These are phyloP conservation scores for Tridacna gigas DNA, from an alignment of 2,888 invertebrate species.

Conservation along the genomic window DNA sequence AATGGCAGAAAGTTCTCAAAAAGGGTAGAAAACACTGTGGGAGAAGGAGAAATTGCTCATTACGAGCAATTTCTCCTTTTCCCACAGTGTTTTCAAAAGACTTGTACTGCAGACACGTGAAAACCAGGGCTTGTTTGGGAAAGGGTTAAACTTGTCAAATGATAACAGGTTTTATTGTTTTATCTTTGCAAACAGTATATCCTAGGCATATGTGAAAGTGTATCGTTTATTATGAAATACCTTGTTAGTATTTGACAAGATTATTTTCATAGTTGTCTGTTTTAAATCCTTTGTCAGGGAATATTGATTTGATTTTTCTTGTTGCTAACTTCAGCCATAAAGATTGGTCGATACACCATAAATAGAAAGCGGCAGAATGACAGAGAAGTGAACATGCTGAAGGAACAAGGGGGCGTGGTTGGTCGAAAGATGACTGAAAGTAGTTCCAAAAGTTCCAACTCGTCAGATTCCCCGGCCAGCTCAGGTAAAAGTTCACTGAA, in stretches of 20 bases:
- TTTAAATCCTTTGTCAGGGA: neutral
- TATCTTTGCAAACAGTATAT: too few relatives aligned
- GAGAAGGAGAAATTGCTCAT: too few relatives aligned
- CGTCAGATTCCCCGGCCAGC: slow-evolving; percentile 43
- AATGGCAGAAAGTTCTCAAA: too few relatives aligned
- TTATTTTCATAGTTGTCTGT: too few relatives aligned
- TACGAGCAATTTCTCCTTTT: neutral
- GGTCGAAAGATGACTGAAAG: slow-evolving; percentile 35
- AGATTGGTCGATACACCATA: slow-evolving; percentile 83
- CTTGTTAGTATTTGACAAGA: too few relatives aligned
- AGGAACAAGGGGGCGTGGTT: slow-evolving; percentile 27
- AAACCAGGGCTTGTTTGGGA: neutral
- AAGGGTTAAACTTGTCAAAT: neutral
- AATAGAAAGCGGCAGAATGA: slow-evolving; percentile 81
- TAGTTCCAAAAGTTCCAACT: slow-evolving; percentile 27
- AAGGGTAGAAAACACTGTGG: too few relatives aligned
- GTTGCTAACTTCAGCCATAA: slow-evolving; percentile 75
- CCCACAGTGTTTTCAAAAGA: neutral
- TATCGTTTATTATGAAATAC: too few relatives aligned
- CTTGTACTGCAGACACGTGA: neutral
- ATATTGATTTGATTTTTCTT: too few relatives aligned
- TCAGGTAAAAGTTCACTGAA: slow-evolving; percentile 28
- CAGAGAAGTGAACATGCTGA: slow-evolving; percentile 77
- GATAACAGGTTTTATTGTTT: too few relatives aligned
- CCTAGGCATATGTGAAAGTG: too few relatives aligned